Evolutionary conservation across 2,797 vertebrate species (phyloP).

Genomic region (Anisognathus igniventris): DNA sequence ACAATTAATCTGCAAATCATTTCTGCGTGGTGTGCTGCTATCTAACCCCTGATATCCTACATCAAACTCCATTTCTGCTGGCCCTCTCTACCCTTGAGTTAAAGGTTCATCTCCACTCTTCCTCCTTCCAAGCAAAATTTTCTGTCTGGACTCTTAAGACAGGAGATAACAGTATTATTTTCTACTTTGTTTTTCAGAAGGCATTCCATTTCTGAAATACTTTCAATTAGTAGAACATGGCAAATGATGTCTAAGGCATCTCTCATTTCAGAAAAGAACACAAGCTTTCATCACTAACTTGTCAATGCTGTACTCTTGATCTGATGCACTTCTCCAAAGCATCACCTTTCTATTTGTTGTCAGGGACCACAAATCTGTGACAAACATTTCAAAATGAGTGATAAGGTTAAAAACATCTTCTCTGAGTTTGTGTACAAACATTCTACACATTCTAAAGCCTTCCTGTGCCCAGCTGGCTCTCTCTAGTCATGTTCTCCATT

Average conservation of each 20-base stretch:
- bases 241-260: background rate
- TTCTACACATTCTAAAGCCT: background rate
- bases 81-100: background rate
- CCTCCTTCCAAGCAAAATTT: background rate
- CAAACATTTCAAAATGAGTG: conserved; percentile 34
- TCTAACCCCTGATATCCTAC: background rate
- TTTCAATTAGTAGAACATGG: conserved; percentile 13
- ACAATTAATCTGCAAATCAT: background rate
- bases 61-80: background rate
- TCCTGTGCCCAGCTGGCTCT: background rate
- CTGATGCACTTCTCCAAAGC: background rate
- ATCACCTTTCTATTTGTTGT: background rate
- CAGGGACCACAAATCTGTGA: background rate
- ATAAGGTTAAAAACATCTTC: conserved; percentile 26
- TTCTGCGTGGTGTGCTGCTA: background rate
- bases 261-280: conserved; percentile 17
- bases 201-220: background rate
- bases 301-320: background rate
- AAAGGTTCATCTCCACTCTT: background rate
- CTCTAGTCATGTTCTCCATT: background rate
- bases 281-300: background rate
- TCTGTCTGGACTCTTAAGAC: background rate
- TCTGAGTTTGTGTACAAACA: background rate
- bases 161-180: background rate
- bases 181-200: background rate